These are phyloP conservation scores for Drosophila pallidifrons DNA, from an alignment of 1,140 invertebrate species.

Conservation along the genomic window DNA sequence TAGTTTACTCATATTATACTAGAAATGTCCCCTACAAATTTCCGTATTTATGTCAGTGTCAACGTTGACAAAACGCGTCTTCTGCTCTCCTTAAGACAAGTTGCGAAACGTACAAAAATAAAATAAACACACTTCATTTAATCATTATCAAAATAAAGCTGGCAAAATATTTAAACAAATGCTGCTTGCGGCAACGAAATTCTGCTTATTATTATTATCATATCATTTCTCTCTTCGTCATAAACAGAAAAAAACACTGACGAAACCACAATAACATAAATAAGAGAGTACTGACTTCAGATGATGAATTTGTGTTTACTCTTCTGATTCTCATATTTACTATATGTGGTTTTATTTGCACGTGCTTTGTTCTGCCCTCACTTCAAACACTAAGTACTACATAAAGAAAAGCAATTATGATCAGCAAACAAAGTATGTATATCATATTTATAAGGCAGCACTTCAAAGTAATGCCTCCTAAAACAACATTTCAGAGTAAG, in stretches of 20 bases:
- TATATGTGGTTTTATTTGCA: background rate
- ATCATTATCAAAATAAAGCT: constrained; percentile 41
- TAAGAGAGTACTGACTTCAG: background rate
- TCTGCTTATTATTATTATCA: constrained; percentile 47
- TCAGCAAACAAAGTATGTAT: background rate
- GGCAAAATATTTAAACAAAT: constrained; percentile 64
- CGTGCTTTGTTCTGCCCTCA: background rate
- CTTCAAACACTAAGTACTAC: background rate
- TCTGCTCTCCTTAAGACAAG: constrained; percentile 16
- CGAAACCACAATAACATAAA: constrained; percentile 29
- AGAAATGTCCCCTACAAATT: constrained; percentile 1
- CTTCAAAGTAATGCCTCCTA: background rate
- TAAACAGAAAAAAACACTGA: constrained; percentile 11
- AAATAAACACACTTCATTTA: constrained; percentile 56
- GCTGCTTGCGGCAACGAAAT: constrained; percentile 25
- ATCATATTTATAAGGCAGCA: background rate
- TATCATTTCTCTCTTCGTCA: background rate
- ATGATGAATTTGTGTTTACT: background rate
- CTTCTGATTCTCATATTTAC: background rate
- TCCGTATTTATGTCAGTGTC: constrained; percentile 24
- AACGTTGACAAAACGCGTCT: constrained; percentile 14
- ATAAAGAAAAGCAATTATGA: background rate
- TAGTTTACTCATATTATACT: background rate
- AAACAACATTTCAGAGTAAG: too few species aligned
- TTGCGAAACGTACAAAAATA: constrained; percentile 36